Conservation (phyloP, 2,113 vertebrate species). For the Equus quagga region DNA sequence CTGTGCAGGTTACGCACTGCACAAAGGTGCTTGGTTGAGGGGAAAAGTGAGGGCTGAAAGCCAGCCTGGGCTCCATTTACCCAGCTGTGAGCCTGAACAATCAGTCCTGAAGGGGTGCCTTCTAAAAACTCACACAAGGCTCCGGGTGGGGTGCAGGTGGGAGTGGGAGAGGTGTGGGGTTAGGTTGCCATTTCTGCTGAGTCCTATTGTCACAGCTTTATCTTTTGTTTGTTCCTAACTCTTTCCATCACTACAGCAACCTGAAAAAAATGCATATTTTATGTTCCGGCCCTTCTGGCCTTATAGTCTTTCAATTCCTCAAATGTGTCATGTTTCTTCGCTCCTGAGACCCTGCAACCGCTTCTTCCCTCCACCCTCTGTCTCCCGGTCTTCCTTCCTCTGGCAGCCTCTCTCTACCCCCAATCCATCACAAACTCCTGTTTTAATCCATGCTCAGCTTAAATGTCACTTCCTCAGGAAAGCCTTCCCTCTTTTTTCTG, state of each 20-base stretch:
- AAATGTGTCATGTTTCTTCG: background rate
- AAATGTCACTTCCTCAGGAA: constrained; percentile 60
- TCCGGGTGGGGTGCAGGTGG: accelerated
- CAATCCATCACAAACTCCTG: background rate
- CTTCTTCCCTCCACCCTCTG: background rate
- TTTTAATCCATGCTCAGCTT: background rate
- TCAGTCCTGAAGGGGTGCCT: background rate
- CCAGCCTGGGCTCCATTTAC: background rate
- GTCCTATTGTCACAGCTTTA: background rate
- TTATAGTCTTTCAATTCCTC: background rate
- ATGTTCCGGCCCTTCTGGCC: constrained; percentile 1
- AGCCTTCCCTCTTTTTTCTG: background rate
- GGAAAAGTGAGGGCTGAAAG: background rate
- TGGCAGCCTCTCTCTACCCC: background rate
- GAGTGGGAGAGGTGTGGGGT: accelerated
- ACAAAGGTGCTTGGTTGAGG: background rate
- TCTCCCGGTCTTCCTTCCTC: background rate
- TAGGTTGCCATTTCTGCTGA: background rate
- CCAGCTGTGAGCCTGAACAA: background rate
- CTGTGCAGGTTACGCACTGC: background rate
- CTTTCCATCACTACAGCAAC: background rate
- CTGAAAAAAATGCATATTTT: background rate
- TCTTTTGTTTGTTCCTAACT: background rate
- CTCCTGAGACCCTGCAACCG: background rate
- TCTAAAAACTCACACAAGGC: background rate